phyloP scores from a whole-genome alignment of 2,113 vertebrate species.

The Progne subis region DNA sequence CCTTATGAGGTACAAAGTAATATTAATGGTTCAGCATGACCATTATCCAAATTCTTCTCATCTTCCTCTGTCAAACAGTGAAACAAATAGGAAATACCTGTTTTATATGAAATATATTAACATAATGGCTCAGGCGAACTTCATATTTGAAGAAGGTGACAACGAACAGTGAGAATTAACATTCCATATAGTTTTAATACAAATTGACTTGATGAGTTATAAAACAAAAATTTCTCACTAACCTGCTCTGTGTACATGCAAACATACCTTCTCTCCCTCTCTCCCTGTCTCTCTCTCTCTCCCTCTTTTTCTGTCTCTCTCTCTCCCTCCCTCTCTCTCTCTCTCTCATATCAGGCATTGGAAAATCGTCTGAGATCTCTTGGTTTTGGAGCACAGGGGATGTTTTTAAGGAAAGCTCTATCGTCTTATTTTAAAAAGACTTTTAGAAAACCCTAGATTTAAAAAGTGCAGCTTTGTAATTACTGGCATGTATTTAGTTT shows the following conservation, averaged over 20 bases:
- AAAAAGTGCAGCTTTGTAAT: slow-evolving; percentile 69
- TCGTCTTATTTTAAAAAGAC: slow-evolving; percentile 46
- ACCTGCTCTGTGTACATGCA: not conserved
- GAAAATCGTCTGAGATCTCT: not conserved
- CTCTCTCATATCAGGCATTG: not conserved
- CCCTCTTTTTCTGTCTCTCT: not conserved
- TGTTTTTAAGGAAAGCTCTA: slow-evolving; percentile 25
- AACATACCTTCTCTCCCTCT: not conserved
- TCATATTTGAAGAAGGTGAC: slow-evolving; percentile 41
- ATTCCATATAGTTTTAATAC: not conserved
- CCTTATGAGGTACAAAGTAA: not conserved
- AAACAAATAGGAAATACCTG: not conserved
- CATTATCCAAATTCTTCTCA: not conserved
- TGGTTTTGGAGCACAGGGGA: slow-evolving; percentile 3
- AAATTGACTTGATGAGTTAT: not conserved
- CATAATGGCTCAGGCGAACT: not conserved
- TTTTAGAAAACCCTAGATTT: slow-evolving; percentile 56
- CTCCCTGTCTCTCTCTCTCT: no score
- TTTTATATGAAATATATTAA: slow-evolving; percentile 49
- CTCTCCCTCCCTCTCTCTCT: not conserved
- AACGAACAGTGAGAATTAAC: slow-evolving; percentile 19
- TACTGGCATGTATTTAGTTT: slow-evolving; percentile 68
- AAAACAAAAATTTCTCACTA: not conserved
- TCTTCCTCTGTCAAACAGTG: not conserved
- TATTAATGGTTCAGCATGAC: not conserved